Percentiles rank a stretch among this genome's conserved stretches.
These are phyloP conservation scores for Sceliomorpha sp. DNA, from an alignment of 2,888 invertebrate genomes.

Conservation along the genomic window DNA sequence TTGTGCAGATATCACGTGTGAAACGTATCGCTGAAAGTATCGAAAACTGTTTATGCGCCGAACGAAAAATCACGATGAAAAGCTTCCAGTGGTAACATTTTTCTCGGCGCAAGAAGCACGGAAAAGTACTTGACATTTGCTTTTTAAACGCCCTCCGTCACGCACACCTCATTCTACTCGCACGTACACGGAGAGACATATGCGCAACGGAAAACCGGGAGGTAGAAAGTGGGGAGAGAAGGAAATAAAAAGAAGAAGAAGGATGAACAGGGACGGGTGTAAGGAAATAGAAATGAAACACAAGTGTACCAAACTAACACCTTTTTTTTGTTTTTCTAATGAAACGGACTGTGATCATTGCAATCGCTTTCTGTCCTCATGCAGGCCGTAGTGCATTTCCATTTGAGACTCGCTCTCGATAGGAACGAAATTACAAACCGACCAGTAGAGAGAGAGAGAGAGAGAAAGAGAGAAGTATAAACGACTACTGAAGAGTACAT, in stretches of 20 bases:
- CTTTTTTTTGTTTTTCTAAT: slow-evolving; percentile 33
- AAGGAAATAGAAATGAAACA: not conserved
- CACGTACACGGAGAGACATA: not conserved
- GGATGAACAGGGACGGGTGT: not conserved
- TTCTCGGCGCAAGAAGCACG: slow-evolving; percentile 1
- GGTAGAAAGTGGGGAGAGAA: slow-evolving; percentile 7
- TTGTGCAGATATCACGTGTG: slow-evolving; percentile 20
- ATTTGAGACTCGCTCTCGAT: slow-evolving; percentile 21
- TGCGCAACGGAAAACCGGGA: not conserved
- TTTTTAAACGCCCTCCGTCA: slow-evolving; percentile 24
- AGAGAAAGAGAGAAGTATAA: too few species aligned
- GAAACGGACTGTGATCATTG: slow-evolving; percentile 75
- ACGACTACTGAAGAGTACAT: slow-evolving; percentile 18
- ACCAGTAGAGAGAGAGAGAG: slow-evolving; percentile 33
- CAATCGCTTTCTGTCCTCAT: slow-evolving; percentile 67
- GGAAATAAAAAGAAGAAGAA: not conserved
- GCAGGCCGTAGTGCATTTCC: slow-evolving; percentile 33
- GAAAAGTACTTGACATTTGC: slow-evolving; percentile 21
- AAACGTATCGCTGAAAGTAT: slow-evolving; percentile 4
- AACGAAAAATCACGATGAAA: too few species aligned
- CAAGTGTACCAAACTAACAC: slow-evolving; percentile 5
- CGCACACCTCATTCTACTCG: too few species aligned
- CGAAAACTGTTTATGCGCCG: too few species aligned
- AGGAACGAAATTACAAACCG: slow-evolving; percentile 30
- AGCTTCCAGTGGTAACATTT: too few species aligned